Conservation (phyloP, 2,797 vertebrate species). For the Bradypodion pumilum region DNA sequence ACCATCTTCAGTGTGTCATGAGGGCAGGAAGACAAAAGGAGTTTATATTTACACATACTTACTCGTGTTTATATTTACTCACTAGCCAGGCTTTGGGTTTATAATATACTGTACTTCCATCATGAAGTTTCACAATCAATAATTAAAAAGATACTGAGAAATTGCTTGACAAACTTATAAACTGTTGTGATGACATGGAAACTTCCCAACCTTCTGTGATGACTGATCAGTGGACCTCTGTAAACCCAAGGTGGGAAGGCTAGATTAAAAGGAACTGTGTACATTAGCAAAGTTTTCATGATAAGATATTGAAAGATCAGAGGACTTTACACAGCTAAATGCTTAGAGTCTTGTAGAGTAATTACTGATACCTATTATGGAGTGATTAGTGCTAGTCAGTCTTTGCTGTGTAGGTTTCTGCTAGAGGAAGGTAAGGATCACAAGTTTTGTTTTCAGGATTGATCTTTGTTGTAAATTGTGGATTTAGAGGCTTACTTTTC, state of each 20-base stretch:
- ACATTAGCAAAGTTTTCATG: not conserved
- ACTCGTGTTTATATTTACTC: not conserved
- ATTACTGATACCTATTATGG: not conserved
- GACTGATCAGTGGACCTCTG: slow-evolving; percentile 4
- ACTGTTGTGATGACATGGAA: not conserved
- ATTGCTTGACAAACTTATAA: not conserved
- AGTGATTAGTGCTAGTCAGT: not conserved
- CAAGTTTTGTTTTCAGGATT: not conserved
- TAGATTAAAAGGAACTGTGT: not conserved
- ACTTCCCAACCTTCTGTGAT: not conserved
- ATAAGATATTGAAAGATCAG: slow-evolving; percentile 8
- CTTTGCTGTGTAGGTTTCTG: not conserved
- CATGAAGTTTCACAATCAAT: not conserved
- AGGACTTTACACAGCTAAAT: not conserved
- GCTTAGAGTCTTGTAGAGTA: not conserved
- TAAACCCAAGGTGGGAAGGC: slow-evolving; percentile 5
- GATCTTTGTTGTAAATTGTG: not conserved
- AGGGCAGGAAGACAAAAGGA: too few relatives aligned
- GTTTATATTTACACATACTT: not conserved
- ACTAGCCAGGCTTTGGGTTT: not conserved
- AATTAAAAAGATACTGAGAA: not conserved
- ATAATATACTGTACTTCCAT: not conserved
- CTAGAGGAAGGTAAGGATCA: slow-evolving; percentile 3
- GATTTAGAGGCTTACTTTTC: not conserved
- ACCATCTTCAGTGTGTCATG: too few relatives aligned